Conservation (phyloP, 1,140 invertebrate species). For the Megathymus violae region DNA sequence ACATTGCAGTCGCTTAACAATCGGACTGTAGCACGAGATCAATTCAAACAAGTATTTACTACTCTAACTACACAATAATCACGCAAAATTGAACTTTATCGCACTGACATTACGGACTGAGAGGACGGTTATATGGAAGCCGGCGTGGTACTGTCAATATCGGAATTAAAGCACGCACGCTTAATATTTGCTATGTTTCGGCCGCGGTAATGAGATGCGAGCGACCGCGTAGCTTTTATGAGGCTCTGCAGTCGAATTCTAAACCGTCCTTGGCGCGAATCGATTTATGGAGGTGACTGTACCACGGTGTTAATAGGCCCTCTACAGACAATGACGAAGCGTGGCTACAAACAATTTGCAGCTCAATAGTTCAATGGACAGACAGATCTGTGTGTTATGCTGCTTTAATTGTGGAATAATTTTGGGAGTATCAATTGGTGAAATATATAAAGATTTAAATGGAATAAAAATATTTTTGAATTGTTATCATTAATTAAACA, state of each 20-base stretch:
- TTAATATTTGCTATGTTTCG: conserved; percentile 63
- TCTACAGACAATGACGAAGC: too few species aligned
- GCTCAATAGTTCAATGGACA: too few species aligned
- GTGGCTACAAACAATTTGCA: too few species aligned
- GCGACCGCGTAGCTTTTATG: conserved; percentile 18
- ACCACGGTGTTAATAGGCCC: too few species aligned
- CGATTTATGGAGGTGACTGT: not conserved
- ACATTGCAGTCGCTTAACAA: conserved; percentile 48
- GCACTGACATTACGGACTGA: not conserved
- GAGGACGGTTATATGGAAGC: not conserved
- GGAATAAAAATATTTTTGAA: too few species aligned
- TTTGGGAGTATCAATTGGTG: too few species aligned
- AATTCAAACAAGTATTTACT: conserved; percentile 35
- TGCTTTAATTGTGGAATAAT: too few species aligned
- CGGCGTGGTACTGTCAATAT: conserved; percentile 45
- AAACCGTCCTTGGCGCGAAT: conserved; percentile 2
- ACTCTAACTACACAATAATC: not conserved
- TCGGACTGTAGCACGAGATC: conserved; percentile 37
- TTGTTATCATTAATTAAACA: too few species aligned
- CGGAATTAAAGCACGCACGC: conserved; percentile 57
- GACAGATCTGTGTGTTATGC: too few species aligned
- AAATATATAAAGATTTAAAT: too few species aligned
- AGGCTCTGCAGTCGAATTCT: conserved; percentile 7
- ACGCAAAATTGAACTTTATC: conserved; percentile 29
- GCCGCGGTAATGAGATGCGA: conserved; percentile 58